Evolutionary conservation across 2,797 vertebrate genomes (phyloP).

Genomic region (Crocodylus rhombifer): DNA sequence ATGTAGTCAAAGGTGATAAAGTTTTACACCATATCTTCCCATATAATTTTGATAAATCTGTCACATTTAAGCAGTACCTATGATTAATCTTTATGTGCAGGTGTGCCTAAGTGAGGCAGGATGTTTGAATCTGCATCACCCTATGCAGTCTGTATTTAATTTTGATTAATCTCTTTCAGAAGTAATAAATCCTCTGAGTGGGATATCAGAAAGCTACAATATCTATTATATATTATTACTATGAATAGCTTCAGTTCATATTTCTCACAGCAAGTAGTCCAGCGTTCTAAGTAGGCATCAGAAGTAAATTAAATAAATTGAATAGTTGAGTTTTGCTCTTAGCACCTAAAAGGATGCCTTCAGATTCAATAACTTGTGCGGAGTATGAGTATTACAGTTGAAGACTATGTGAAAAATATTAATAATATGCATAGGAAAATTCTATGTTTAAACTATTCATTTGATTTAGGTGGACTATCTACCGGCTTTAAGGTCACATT

Average conservation of each 20-base stretch:
- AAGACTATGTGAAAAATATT: not conserved
- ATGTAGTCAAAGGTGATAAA: not conserved
- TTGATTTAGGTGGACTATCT: not conserved
- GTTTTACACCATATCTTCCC: not conserved
- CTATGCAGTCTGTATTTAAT: conserved; percentile 50
- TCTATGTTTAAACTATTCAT: not conserved
- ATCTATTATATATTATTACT: not conserved
- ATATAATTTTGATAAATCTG: conserved; percentile 37
- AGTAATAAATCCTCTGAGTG: conserved; percentile 45
- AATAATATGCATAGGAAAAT: not conserved
- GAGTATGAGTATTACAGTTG: not conserved
- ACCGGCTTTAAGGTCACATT: not conserved
- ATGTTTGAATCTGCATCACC: conserved; percentile 64
- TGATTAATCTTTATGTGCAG: conserved; percentile 66
- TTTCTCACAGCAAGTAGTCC: not conserved
- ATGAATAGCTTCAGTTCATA: not conserved
- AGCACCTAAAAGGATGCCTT: not conserved
- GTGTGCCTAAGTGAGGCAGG: conserved; percentile 49
- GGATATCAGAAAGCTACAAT: conserved; percentile 53
- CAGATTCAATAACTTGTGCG: not conserved
- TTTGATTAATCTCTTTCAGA: conserved; percentile 73
- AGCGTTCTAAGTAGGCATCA: not conserved
- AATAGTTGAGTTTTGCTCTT: not conserved
- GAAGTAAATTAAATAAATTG: not conserved
- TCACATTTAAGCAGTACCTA: not conserved